Percentiles rank a stretch among this genome's conserved stretches.
These are phyloP conservation scores for Bombus superbus DNA, from an alignment of 1,140 invertebrate species.

Conservation along the genomic window DNA sequence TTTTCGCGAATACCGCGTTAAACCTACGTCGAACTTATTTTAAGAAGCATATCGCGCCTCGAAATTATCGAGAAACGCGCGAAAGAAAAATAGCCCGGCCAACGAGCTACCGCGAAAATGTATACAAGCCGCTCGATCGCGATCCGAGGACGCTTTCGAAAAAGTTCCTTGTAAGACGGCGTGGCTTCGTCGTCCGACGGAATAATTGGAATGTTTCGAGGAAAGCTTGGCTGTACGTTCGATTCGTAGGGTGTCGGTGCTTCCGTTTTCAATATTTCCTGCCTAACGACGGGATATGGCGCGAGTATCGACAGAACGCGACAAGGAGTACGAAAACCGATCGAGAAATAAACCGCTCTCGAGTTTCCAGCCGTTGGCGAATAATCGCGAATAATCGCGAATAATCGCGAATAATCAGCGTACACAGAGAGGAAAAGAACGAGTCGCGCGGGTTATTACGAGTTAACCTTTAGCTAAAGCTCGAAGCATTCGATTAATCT, in stretches of 20 bases:
- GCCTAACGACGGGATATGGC: neutral
- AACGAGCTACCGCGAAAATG: too few species aligned
- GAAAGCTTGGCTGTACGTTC: neutral
- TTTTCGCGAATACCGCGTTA: too few species aligned
- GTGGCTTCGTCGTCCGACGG: too few species aligned
- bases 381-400: neutral
- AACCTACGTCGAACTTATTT: neutral
- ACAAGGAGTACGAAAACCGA: neutral
- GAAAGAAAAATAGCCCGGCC: neutral
- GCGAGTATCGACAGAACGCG: neutral
- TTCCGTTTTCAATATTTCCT: constrained; percentile 44
- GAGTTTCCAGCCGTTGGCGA: neutral
- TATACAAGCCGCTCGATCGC: neutral
- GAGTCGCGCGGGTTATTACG: neutral
- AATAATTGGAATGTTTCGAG: constrained; percentile 22
- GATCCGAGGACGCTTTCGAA: neutral
- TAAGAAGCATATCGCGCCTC: neutral
- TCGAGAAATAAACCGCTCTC: neutral
- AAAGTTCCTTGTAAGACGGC: neutral
- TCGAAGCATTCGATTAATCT: constrained; percentile 25
- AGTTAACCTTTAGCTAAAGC: constrained; percentile 20
- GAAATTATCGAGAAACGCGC: neutral
- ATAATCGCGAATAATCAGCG: neutral
- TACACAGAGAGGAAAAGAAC: neutral
- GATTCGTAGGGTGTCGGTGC: neutral